phyloP scores from a whole-genome alignment of 1,140 invertebrate species.

The Cotesia typhae region DNA sequence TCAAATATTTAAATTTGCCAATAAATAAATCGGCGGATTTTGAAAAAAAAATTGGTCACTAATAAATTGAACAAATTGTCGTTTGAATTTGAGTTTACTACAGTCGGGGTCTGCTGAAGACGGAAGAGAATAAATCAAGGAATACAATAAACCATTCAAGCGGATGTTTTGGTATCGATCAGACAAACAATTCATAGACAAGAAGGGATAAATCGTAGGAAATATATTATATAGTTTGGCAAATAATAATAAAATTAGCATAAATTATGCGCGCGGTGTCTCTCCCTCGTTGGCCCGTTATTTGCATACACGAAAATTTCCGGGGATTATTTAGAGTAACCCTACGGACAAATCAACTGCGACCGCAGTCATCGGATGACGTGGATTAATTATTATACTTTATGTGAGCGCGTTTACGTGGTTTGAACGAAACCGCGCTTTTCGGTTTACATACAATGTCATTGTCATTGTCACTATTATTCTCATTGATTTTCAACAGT shows the following conservation, averaged over 20 bases:
- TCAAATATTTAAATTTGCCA: too few relatives aligned
- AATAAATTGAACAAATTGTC: slow-evolving; percentile 4
- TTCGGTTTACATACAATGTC: too few relatives aligned
- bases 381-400: slow-evolving; percentile 9
- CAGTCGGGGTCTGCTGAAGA: not conserved
- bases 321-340: slow-evolving; percentile 10
- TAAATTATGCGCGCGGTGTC: slow-evolving; percentile 12
- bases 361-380: slow-evolving; percentile 7
- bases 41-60: too few relatives aligned
- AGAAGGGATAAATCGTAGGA: slow-evolving; percentile 9
- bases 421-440: not conserved
- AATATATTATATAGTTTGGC: not conserved
- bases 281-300: not conserved
- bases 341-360: slow-evolving; percentile 12
- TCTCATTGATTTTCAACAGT: too few relatives aligned
- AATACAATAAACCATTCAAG: not conserved
- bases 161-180: not conserved
- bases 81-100: slow-evolving; percentile 26
- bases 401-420: not conserved
- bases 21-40: too few relatives aligned
- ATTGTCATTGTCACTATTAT: too few relatives aligned
- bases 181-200: not conserved
- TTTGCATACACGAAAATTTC: slow-evolving; percentile 15
- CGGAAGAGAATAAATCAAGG: not conserved
- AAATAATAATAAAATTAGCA: slow-evolving; percentile 16